Evolutionary conservation across 2,113 vertebrate genomes (phyloP).

Genomic region (Oryzias woworae): DNA sequence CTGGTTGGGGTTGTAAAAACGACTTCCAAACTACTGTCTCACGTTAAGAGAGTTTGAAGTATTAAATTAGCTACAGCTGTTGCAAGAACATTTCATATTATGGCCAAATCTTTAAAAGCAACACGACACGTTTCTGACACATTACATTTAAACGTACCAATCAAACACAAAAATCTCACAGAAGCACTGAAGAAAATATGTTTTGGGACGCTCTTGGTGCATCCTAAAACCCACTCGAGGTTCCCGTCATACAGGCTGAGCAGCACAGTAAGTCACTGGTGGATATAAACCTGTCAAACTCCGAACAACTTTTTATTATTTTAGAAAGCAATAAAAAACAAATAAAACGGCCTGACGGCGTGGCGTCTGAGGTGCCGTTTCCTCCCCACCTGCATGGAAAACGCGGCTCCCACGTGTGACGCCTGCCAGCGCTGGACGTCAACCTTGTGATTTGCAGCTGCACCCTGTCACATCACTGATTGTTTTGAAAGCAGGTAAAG

Average conservation of each 20-base stretch:
- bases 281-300: constrained; percentile 15
- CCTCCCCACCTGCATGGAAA: constrained; percentile 8
- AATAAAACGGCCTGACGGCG: constrained; percentile 13
- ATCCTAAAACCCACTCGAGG: background rate
- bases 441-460: constrained; percentile 24
- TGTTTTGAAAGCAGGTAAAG: constrained; percentile 11
- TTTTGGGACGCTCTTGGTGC: background rate
- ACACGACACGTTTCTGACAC: no score
- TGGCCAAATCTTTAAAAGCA: no score
- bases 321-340: constrained; percentile 26
- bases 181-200: background rate
- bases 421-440: constrained; percentile 33
- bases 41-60: no score
- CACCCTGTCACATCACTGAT: constrained; percentile 21
- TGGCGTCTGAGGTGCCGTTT: constrained; percentile 28
- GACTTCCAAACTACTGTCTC: no score
- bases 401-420: constrained; percentile 5
- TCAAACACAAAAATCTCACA: background rate
- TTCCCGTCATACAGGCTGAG: constrained; percentile 8
- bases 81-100: no score
- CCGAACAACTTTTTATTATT: constrained; percentile 12
- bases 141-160: no score
- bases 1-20: no score
- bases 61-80: no score
- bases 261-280: background rate